phyloP scores from a whole-genome alignment of 2,888 invertebrate species.

The Papilio elwesi region DNA sequence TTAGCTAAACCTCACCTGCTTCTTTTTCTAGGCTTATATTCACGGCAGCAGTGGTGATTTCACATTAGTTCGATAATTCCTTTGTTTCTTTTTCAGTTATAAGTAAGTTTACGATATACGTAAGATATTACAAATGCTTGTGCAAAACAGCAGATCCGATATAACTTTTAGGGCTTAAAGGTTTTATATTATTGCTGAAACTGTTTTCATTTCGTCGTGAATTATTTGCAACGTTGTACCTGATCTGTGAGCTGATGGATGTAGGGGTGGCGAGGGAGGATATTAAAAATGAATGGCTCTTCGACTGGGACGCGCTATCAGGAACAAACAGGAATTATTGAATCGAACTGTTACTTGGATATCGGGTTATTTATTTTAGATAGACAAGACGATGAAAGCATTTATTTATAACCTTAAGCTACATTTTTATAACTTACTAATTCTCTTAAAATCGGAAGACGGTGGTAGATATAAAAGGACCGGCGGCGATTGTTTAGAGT shows the following conservation, averaged over 20 bases:
- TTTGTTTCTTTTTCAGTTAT: too few species aligned
- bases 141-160: not conserved
- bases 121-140: not conserved
- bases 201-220: conserved; percentile 14
- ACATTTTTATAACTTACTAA: too few species aligned
- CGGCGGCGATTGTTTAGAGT: too few species aligned
- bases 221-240: conserved; percentile 11
- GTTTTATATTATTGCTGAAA: conserved; percentile 5
- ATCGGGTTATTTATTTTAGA: conserved; percentile 1
- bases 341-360: conserved; percentile 18
- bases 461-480: too few species aligned
- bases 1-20: too few species aligned
- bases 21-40: too few species aligned
- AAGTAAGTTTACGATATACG: too few species aligned
- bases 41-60: too few species aligned
- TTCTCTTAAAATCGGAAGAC: too few species aligned
- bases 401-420: not conserved
- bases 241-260: conserved; percentile 11
- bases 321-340: conserved; percentile 25
- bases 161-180: not conserved
- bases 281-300: conserved; percentile 30
- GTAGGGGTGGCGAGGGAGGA: not conserved
- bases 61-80: too few species aligned
- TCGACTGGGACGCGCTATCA: conserved; percentile 21
- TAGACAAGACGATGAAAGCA: not conserved